Conservation (phyloP, 92 coral and sea anemone species). For the Actinostola sp. region DNA sequence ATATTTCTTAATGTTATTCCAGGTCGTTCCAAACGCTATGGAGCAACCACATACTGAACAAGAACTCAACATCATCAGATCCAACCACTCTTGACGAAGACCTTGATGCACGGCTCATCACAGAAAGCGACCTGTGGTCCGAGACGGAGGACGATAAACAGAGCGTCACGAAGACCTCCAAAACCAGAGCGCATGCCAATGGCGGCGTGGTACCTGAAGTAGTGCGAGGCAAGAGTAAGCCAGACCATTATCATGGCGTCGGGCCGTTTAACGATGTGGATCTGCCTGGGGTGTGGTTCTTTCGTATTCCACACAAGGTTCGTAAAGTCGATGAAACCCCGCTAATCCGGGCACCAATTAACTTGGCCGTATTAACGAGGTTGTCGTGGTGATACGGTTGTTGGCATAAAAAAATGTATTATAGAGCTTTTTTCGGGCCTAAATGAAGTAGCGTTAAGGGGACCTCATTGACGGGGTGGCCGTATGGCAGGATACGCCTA, state of each 20-base stretch:
- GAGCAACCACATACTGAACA: slow-evolving; percentile 49
- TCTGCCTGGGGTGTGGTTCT: slow-evolving; percentile 98
- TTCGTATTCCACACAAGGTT: slow-evolving; percentile 99
- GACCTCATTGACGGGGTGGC: no score
- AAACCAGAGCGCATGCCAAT: not conserved
- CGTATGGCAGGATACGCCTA: no score
- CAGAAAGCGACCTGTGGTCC: slow-evolving; percentile 84
- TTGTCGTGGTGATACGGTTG: no score
- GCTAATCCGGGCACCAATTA: no score
- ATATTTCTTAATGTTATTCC: not conserved
- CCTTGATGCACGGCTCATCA: slow-evolving; percentile 61
- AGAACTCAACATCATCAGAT: slow-evolving; percentile 3
- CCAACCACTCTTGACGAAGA: slow-evolving; percentile 37
- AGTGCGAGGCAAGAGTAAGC: slow-evolving; percentile 48
- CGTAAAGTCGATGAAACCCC: no score
- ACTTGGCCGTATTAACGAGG: no score
- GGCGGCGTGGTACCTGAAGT: not conserved
- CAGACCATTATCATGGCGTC: slow-evolving; percentile 93
- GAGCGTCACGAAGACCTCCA: slow-evolving; percentile 1
- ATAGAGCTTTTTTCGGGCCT: no score
- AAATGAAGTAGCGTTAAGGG: no score
- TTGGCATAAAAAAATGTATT: no score
- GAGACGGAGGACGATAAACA: slow-evolving; percentile 74
- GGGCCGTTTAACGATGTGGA: slow-evolving; percentile 95
- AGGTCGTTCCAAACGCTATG: slow-evolving; percentile 60